Evolutionary conservation across 1,140 invertebrate species (phyloP).

Genomic region (Neodiprion virginianus): DNA sequence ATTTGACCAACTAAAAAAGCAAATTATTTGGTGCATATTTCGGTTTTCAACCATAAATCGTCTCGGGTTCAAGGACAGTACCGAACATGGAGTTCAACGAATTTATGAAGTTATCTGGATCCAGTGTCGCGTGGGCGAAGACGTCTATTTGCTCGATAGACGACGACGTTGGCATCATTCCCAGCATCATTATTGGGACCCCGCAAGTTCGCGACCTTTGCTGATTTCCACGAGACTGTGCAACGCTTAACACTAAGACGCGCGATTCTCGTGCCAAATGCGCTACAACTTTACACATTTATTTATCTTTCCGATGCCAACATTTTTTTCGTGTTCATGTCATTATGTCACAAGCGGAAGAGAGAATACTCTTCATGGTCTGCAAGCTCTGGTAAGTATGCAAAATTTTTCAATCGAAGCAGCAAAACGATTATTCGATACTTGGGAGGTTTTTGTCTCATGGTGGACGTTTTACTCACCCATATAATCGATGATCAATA

Average conservation of each 20-base stretch:
- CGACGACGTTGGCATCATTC: not conserved
- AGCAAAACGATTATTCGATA: too few species aligned
- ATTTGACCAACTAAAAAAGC: too few species aligned
- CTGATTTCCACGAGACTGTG: not conserved
- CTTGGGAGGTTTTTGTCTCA: too few species aligned
- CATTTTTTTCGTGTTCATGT: not conserved
- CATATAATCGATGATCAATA: too few species aligned
- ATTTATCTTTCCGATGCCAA: not conserved
- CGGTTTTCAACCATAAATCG: too few species aligned
- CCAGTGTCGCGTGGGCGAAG: not conserved
- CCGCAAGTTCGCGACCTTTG: not conserved
- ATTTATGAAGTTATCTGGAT: not conserved
- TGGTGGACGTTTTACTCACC: too few species aligned
- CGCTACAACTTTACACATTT: not conserved
- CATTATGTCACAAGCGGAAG: not conserved
- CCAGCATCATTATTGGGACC: not conserved
- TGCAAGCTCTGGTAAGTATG: not conserved
- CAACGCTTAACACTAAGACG: not conserved
- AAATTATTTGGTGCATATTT: too few species aligned
- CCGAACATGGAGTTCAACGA: too few species aligned
- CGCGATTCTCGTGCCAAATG: not conserved
- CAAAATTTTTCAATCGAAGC: too few species aligned
- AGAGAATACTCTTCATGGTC: not conserved
- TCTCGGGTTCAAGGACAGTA: too few species aligned
- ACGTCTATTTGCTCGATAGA: not conserved